Percentiles rank a stretch among this genome's conserved stretches.
Conservation (phyloP, 2,113 vertebrate genomes). For the Myotis yumanensis region DNA sequence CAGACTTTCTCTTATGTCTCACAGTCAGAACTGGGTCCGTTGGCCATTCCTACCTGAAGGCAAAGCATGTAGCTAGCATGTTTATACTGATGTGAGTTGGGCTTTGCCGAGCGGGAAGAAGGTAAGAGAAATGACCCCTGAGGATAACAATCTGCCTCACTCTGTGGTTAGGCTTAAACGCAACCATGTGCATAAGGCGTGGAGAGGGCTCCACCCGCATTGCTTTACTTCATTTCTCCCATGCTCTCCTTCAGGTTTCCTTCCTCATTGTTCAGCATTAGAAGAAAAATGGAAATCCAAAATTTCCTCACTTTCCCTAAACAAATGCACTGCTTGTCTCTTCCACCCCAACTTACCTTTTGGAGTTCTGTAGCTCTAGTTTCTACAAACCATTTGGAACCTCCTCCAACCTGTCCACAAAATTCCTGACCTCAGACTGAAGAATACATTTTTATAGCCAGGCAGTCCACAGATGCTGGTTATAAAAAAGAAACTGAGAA, state of each 20-base stretch:
- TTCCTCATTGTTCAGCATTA: neutral
- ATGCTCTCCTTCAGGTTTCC: neutral
- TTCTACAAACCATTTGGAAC: constrained; percentile 5
- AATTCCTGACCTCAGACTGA: constrained; percentile 13
- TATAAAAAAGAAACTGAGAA: constrained; percentile 28
- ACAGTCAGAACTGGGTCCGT: neutral
- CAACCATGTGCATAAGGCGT: too few relatives aligned
- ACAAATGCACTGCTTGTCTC: neutral
- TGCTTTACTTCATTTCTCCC: neutral
- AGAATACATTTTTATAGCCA: neutral
- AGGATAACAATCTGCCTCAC: neutral
- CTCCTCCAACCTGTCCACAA: neutral
- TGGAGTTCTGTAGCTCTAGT: neutral
- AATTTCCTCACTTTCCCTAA: neutral
- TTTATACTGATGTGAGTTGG: neutral
- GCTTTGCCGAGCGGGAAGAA: neutral
- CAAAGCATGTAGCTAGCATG: neutral
- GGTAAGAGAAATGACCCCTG: neutral
- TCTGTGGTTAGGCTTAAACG: neutral
- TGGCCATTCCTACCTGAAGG: neutral
- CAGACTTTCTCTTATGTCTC: neutral
- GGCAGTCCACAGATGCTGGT: neutral
- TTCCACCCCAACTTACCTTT: neutral
- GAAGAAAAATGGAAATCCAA: neutral
- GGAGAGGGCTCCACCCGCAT: neutral